These are phyloP conservation scores for Misgurnus mizolepis DNA, from an alignment of 2,113 vertebrate genomes.

Conservation along the genomic window DNA sequence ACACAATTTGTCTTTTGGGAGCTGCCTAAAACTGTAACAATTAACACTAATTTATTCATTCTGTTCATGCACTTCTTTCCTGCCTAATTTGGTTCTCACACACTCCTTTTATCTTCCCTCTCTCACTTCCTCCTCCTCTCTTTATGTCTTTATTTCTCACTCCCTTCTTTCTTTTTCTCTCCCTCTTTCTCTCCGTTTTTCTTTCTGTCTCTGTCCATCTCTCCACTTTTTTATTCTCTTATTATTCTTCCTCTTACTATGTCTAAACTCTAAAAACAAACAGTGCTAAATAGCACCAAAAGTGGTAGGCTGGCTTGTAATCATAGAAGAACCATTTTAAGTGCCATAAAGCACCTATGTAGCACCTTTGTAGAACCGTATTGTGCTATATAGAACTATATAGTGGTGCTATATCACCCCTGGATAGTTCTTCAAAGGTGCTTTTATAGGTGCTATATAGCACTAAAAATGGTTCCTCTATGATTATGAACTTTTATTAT, in stretches of 20 bases:
- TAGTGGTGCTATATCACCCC: no score
- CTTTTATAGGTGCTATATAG: no score
- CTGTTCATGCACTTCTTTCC: background rate
- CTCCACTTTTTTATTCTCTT: background rate
- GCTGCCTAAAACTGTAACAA: slow-evolving; percentile 1
- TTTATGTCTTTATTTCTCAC: background rate
- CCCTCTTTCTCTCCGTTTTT: background rate
- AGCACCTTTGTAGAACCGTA: no score
- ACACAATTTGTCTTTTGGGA: background rate
- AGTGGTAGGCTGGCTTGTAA: no score
- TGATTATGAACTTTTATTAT: background rate
- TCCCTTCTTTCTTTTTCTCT: background rate
- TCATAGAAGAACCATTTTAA: no score
- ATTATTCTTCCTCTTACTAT: no score
- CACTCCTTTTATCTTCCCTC: background rate
- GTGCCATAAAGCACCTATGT: no score
- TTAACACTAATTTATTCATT: background rate
- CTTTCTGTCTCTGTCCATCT: background rate
- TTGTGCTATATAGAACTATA: background rate
- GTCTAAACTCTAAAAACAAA: background rate
- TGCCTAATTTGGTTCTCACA: slow-evolving; percentile 1
- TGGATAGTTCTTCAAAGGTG: no score
- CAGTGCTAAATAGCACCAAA: no score
- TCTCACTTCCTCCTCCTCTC: background rate
- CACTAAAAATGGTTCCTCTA: no score